A percentile compares a stretch with the other conserved stretches of the same genome.
Evolutionary conservation across 2,888 invertebrate genomes (phyloP).

Genomic region (Thalpophila matura): DNA sequence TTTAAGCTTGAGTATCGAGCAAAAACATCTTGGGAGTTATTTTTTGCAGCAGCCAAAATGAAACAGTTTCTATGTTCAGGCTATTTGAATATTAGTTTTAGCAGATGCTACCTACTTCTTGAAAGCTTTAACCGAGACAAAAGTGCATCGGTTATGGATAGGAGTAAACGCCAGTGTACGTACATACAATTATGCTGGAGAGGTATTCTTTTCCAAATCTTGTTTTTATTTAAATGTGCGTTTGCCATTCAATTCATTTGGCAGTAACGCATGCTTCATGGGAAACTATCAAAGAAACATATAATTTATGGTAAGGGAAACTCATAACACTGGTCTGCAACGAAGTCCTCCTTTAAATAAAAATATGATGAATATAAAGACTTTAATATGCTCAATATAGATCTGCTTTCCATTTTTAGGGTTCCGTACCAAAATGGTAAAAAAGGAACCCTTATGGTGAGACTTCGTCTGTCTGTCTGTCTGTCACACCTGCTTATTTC

Average conservation of each 20-base stretch:
- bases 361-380: no score
- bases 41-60: slow-evolving; percentile 32
- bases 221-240: slow-evolving; percentile 40
- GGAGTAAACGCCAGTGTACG: slow-evolving; percentile 46
- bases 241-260: slow-evolving; percentile 47
- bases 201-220: slow-evolving; percentile 41
- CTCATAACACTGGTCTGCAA: no score
- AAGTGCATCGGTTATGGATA: slow-evolving; percentile 47
- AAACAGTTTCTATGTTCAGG: slow-evolving; percentile 42
- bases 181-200: slow-evolving; percentile 43
- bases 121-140: slow-evolving; percentile 31
- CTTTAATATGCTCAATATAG: no score
- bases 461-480: no score
- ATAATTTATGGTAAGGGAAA: slow-evolving; percentile 41
- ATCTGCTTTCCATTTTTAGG: no score
- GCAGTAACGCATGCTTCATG: slow-evolving; percentile 41
- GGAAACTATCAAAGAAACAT: slow-evolving; percentile 43
- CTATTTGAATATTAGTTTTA: slow-evolving; percentile 39
- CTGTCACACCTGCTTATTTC: no score
- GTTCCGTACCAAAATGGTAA: no score
- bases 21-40: slow-evolving; percentile 38
- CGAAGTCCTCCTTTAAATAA: no score
- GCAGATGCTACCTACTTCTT: slow-evolving; percentile 40
- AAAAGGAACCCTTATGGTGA: no score
- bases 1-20: slow-evolving; percentile 41